These are phyloP conservation scores for Zaprionus lineosus DNA, from an alignment of 2,888 invertebrate genomes.

Conservation along the genomic window DNA sequence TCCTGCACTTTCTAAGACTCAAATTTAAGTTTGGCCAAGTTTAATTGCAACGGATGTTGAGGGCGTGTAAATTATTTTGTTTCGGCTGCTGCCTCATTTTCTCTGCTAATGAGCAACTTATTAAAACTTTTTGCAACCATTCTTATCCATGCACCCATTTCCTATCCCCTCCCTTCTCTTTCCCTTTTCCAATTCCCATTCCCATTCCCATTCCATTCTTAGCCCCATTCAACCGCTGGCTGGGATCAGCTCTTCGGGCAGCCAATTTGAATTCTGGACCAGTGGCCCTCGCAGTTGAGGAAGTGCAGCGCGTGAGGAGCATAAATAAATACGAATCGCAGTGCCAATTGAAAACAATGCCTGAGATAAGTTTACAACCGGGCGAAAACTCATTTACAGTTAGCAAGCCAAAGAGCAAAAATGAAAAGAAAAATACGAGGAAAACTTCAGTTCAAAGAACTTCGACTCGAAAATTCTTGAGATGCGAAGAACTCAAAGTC, in stretches of 20 bases:
- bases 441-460: no score
- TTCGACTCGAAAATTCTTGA: conserved; percentile 38
- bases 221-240: no score
- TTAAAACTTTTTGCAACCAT: conserved; percentile 57
- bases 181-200: no score
- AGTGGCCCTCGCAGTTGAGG: not conserved
- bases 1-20: conserved; percentile 24
- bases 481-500: conserved; percentile 34
- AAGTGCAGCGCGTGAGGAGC: conserved; percentile 55
- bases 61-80: conserved; percentile 76
- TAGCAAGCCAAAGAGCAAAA: conserved; percentile 1
- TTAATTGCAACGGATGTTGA: conserved; percentile 75
- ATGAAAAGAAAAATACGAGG: conserved; percentile 9
- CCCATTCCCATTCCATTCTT: no score
- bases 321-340: conserved; percentile 57
- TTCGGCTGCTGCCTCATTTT: conserved; percentile 59
- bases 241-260: no score
- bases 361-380: conserved; percentile 53
- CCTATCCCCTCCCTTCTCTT: not conserved
- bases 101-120: conserved; percentile 75
- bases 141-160: no score
- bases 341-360: conserved; percentile 64
- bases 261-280: conserved; percentile 4
- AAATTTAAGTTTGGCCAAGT: conserved; percentile 57
- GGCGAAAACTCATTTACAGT: conserved; percentile 62